Conservation (phyloP, 37 sponge, comb jelly and placozoan species). For the Spongia lamella region DNA sequence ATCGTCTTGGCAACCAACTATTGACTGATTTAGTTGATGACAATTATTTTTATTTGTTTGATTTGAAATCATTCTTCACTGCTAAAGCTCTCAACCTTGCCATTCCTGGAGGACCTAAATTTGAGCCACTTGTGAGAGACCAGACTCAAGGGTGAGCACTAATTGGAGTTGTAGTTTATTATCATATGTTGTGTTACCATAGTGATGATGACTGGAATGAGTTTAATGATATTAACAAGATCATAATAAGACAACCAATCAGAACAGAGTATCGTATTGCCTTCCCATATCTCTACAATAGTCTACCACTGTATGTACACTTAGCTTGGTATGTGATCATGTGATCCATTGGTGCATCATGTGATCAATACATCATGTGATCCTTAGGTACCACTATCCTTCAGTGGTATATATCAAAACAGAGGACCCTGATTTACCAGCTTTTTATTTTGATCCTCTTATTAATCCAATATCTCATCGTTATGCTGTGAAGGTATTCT, state of each 20-base stretch:
- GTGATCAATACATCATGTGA: neutral
- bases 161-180: neutral
- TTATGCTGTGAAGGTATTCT: constrained; percentile 82
- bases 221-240: constrained; percentile 99
- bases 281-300: constrained; percentile 99
- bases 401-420: constrained; percentile 98
- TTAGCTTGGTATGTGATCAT: constrained; percentile 79
- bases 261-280: constrained; percentile 98
- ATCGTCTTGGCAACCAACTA: constrained; percentile 99
- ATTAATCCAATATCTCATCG: constrained; percentile 95
- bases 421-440: constrained; percentile 99
- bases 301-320: constrained; percentile 95
- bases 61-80: constrained; percentile 98
- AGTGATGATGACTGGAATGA: constrained; percentile 99
- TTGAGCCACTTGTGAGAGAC: constrained; percentile 96
- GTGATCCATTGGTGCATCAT: neutral
- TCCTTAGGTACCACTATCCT: constrained; percentile 90
- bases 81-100: constrained; percentile 99
- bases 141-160: constrained; percentile 11
- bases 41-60: constrained; percentile 98
- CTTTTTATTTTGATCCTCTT: constrained; percentile 99
- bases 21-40: constrained; percentile 96
- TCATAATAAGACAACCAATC: constrained; percentile 95
- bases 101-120: constrained; percentile 99
- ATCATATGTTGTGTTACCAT: neutral